These are phyloP conservation scores for Gymnarchus niloticus DNA, from an alignment of 2,113 vertebrate genomes.

Conservation along the genomic window DNA sequence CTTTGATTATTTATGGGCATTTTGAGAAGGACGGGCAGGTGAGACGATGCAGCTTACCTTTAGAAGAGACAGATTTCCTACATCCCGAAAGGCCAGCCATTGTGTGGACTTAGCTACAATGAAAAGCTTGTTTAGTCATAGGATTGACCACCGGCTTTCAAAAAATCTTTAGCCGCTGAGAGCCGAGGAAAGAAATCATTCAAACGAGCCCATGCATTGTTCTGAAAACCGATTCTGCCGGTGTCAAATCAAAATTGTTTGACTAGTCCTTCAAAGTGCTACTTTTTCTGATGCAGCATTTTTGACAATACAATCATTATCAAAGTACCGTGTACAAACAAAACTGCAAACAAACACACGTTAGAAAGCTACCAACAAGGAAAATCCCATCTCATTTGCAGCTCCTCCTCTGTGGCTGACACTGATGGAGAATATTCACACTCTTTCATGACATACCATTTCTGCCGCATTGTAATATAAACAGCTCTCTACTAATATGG, in stretches of 20 bases:
- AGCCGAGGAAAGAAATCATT: background rate
- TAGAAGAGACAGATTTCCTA: too few relatives aligned
- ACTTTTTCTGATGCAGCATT: background rate
- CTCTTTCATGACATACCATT: background rate
- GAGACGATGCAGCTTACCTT: background rate
- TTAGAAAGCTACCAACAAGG: background rate
- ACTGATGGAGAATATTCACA: background rate
- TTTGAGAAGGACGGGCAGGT: background rate
- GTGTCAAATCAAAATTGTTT: conserved; percentile 3
- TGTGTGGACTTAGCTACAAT: background rate
- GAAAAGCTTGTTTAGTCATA: background rate
- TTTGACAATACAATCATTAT: background rate
- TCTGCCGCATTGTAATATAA: background rate
- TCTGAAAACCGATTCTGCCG: background rate
- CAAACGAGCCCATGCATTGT: background rate
- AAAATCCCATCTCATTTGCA: background rate
- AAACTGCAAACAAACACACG: background rate
- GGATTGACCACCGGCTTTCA: conserved; percentile 1
- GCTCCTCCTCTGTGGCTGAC: background rate
- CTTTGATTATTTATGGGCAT: background rate
- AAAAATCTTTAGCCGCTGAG: conserved; percentile 2
- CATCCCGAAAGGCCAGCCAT: background rate
- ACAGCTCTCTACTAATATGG: background rate
- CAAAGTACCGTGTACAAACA: background rate
- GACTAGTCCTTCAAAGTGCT: background rate